Conservation (phyloP, 2,888 invertebrate genomes). For the Apocheima hispidaria region DNA sequence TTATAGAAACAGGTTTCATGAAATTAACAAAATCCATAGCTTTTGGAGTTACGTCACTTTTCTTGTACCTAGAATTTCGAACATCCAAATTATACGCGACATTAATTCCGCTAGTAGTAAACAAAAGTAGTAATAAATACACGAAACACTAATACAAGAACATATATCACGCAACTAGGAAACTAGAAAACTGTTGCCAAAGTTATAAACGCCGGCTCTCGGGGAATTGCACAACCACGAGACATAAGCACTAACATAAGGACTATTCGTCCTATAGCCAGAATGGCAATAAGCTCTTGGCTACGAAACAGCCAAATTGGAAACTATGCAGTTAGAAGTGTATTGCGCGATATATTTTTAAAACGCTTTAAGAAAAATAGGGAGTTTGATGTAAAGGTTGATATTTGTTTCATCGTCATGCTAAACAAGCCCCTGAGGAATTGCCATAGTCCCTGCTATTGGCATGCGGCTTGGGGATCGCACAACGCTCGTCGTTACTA, state of each 20-base stretch:
- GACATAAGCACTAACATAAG: conserved; percentile 26
- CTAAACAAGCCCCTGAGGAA: no score
- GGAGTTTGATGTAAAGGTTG: no score
- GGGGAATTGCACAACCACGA: conserved; percentile 15
- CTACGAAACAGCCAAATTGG: conserved; percentile 27
- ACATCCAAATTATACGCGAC: no score
- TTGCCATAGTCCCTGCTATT: no score
- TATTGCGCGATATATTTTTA: conserved; percentile 4
- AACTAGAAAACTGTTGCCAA: conserved; percentile 25
- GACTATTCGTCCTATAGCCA: conserved; percentile 25
- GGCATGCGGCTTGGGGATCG: no score
- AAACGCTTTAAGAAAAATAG: neutral
- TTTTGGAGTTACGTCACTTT: no score
- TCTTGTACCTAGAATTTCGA: no score
- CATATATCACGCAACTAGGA: conserved; percentile 14
- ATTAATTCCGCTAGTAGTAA: neutral
- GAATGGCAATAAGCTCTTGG: conserved; percentile 32
- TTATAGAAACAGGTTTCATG: no score
- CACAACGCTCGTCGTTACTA: no score
- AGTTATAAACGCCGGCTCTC: conserved; percentile 20
- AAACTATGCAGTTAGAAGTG: conserved; percentile 10
- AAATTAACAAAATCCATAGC: no score
- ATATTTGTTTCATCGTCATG: no score
- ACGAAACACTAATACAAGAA: neutral
- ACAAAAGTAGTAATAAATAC: neutral